phyloP scores from a whole-genome alignment of 2,113 vertebrate species.

The Nannospalax galili region DNA sequence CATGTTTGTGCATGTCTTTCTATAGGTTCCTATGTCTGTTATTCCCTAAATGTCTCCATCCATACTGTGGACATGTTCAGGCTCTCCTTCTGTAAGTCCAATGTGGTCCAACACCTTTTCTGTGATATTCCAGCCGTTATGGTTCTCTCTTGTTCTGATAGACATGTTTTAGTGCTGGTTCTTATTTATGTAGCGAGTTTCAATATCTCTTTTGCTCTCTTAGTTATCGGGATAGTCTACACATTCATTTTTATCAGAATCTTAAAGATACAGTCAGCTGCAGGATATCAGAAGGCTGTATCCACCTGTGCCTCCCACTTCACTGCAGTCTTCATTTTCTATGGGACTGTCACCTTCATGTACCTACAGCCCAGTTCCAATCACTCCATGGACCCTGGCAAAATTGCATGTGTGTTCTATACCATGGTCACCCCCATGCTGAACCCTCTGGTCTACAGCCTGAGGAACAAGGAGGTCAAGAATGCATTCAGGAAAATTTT shows the following conservation, averaged over 20 bases:
- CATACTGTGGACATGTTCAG: background rate
- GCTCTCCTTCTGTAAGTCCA: slow-evolving; percentile 51
- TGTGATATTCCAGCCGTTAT: slow-evolving; percentile 56
- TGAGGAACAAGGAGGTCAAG: slow-evolving; percentile 57
- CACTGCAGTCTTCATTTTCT: slow-evolving; percentile 52
- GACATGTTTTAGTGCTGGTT: background rate
- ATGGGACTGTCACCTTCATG: slow-evolving; percentile 49
- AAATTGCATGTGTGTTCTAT: slow-evolving; percentile 46
- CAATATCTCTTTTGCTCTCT: slow-evolving; percentile 2
- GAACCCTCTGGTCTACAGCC: slow-evolving; percentile 27
- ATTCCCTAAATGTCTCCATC: slow-evolving; percentile 48
- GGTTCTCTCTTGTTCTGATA: slow-evolving; percentile 66
- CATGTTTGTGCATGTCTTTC: background rate
- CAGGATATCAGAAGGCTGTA: background rate
- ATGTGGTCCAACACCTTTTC: slow-evolving; percentile 61
- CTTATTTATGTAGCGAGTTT: slow-evolving; percentile 33
- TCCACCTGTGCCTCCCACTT: slow-evolving; percentile 63
- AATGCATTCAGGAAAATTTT: slow-evolving; percentile 27
- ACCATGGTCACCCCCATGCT: slow-evolving; percentile 26
- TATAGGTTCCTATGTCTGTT: background rate
- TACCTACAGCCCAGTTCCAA: slow-evolving; percentile 41
- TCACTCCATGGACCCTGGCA: slow-evolving; percentile 53
- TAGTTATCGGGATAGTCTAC: slow-evolving; percentile 51
- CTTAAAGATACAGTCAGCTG: background rate
- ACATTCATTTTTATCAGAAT: slow-evolving; percentile 42